Evolutionary conservation across 1,140 invertebrate species (phyloP).

Genomic region (Macrocentrus cingulum): DNA sequence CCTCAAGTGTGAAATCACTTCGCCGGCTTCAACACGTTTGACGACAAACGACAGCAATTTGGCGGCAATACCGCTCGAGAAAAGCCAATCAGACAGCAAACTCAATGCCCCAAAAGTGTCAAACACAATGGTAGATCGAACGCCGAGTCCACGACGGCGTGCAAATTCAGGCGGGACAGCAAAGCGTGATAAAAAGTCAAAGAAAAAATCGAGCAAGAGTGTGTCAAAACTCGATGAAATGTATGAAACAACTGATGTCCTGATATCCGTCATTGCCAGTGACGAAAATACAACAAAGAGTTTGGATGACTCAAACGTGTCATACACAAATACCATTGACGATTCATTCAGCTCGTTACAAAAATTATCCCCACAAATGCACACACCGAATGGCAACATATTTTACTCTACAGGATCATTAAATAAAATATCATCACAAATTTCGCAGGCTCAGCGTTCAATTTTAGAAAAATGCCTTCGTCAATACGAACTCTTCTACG

Average conservation of each 20-base stretch:
- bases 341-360: constrained; percentile 20
- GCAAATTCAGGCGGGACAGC: constrained; percentile 51
- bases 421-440: constrained; percentile 39
- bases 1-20: constrained; percentile 30
- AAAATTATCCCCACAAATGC: constrained; percentile 22
- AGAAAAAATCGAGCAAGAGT: constrained; percentile 52
- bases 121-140: constrained; percentile 39
- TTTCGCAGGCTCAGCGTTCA: constrained; percentile 32
- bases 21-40: not conserved
- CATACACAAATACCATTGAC: constrained; percentile 32
- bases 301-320: constrained; percentile 47
- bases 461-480: constrained; percentile 67
- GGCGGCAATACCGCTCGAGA: constrained; percentile 58
- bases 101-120: constrained; percentile 57
- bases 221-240: constrained; percentile 50
- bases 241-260: constrained; percentile 36
- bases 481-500: constrained; percentile 71
- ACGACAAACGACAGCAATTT: constrained; percentile 19
- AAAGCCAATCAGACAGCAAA: constrained; percentile 69
- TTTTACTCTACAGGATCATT: constrained; percentile 25
- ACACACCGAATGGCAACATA: constrained; percentile 1
- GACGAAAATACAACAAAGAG: constrained; percentile 45
- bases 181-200: constrained; percentile 54
- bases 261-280: constrained; percentile 46
- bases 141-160: constrained; percentile 48